Percentiles rank a stretch among this genome's conserved stretches.
phyloP scores from a whole-genome alignment of 92 coral and sea anemone species.

The Galaxea fascicularis region DNA sequence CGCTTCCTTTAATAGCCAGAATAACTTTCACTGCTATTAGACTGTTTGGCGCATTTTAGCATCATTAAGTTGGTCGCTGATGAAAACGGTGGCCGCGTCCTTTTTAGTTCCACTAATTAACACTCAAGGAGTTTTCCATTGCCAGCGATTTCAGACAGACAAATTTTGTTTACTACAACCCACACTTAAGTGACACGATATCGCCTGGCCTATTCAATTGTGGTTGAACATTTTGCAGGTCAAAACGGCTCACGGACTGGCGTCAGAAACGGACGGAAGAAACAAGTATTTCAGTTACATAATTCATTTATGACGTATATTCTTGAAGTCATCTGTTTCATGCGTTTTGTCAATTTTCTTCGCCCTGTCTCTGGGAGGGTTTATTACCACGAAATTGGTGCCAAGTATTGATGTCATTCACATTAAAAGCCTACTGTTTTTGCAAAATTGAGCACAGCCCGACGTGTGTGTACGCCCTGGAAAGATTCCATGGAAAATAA shows the following conservation, averaged over 20 bases:
- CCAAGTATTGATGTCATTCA: neutral
- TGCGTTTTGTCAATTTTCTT: neutral
- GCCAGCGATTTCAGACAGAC: neutral
- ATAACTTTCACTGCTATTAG: neutral
- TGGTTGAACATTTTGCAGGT: neutral
- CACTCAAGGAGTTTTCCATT: slow-evolving; percentile 3
- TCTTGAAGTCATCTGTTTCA: neutral
- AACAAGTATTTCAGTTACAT: slow-evolving; percentile 4
- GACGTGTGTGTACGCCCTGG: neutral
- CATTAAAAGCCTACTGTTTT: neutral
- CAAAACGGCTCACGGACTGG: neutral
- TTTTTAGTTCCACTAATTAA: slow-evolving; percentile 14
- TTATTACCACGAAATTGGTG: neutral
- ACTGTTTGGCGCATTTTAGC: neutral
- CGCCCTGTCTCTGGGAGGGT: neutral
- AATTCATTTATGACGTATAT: neutral
- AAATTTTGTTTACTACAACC: neutral
- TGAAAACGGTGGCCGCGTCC: neutral
- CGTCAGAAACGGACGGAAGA: neutral
- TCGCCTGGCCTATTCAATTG: neutral
- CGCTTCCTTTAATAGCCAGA: neutral
- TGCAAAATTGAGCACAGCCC: slow-evolving; percentile 5
- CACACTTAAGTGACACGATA: neutral
- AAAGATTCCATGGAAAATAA: neutral
- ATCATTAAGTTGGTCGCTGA: neutral